Base-by-base conservation (phyloP, 2,113 vertebrate species). In the Parotia lawesii region DNA sequence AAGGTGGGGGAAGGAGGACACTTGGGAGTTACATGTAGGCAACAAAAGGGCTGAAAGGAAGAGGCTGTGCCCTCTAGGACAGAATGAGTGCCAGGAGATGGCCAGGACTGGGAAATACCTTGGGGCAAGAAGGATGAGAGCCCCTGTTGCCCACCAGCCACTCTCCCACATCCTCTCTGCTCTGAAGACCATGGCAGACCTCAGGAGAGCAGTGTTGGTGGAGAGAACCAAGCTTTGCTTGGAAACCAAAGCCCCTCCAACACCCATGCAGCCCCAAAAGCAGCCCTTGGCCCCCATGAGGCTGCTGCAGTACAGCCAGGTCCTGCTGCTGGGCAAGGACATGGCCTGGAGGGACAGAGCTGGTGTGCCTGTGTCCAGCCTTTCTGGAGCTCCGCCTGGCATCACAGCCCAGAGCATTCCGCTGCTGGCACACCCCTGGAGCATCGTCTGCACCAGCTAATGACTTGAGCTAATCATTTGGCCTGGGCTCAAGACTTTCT, bases 311-410 rank as follows among this genome's bases (percentile, higher is more conserved):
- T 4, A 3, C 16, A 31, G 40, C 9, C 9, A 4, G 5, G 7
- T 80, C 18, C 72, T 65, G 21, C 50, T 80, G 51, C 33, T 58
- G 1, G 0, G 24, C 27, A 47, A 24, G 1, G 1, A 23, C 2
- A 3, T 0, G 3, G 69, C 25, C 11, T 2, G 1, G 35, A 37
- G 15, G 24, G 47, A 60, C 0, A 0, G 57, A 81, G 11, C 27
- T 1, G 2, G 21, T 4, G 12, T 11, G 2, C 2, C 1, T 17
- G 0, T 44, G 58, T 69, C 33, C 79, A 74, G 29, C 29, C 25
- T 33, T 3, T 2, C 69, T 71, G 79, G 64, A 86, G 8, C 38
- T 70, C 69, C 35, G 29, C 35, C 82, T 8, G 1, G 40, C 21
- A 1, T 22, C 11, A 3, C 31, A 64, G 54, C 50, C 58, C 74